phyloP scores from a whole-genome alignment of 2,888 invertebrate genomes.

The Microdon myrmicae region DNA sequence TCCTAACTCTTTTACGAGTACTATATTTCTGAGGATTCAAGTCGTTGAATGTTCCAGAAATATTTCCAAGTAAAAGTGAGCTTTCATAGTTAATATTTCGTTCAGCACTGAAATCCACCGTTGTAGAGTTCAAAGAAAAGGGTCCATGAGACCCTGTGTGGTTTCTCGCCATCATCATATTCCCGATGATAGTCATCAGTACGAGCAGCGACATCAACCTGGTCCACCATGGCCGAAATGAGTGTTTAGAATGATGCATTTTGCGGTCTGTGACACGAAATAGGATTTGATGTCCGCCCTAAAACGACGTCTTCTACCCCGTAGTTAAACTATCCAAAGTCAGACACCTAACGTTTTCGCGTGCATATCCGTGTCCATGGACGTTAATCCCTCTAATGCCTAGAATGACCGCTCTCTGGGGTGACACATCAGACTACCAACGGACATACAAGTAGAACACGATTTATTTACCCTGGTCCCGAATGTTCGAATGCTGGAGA shows the following conservation, averaged over 20 bases:
- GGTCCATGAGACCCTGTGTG: constrained; percentile 8
- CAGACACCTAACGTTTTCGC: constrained; percentile 23
- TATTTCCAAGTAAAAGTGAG: background rate
- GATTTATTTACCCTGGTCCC: constrained; percentile 30
- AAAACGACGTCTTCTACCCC: constrained; percentile 58
- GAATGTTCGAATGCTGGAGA: constrained; percentile 25
- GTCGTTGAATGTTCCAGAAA: too few relatives aligned
- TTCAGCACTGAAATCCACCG: constrained; percentile 42
- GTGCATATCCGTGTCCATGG: constrained; percentile 14
- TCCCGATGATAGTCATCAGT: background rate
- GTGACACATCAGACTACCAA: constrained; percentile 20
- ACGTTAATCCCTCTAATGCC: constrained; percentile 9
- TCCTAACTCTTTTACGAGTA: constrained; percentile 28
- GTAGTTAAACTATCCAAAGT: constrained; percentile 59
- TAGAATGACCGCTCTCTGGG: constrained; percentile 4
- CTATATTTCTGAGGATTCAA: too few relatives aligned
- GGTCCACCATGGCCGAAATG: constrained; percentile 39
- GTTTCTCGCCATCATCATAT: constrained; percentile 12
- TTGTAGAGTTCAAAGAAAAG: constrained; percentile 37
- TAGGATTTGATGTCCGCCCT: constrained; percentile 63
- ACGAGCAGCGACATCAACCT: constrained; percentile 3
- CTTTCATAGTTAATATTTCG: constrained; percentile 49
- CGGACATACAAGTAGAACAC: constrained; percentile 24
- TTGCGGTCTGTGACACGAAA: constrained; percentile 66
- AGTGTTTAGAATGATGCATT: constrained; percentile 67